phyloP scores from a whole-genome alignment of 2,888 invertebrate species.

The Torymus auratus region DNA sequence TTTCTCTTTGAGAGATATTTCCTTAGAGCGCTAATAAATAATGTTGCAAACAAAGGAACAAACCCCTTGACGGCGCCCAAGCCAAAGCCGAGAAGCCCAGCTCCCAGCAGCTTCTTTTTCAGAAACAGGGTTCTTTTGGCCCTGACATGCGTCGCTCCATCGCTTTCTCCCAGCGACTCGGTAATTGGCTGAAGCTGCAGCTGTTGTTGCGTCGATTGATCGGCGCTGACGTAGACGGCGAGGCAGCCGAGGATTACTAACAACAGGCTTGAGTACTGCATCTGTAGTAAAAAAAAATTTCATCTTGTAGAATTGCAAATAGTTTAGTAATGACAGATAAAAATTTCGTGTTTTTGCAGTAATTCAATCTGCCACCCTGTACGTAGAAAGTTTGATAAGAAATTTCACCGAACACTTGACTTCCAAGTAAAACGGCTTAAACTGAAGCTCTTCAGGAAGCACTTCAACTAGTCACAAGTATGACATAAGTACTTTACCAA shows the following conservation, averaged over 20 bases:
- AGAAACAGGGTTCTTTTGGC: conserved; percentile 71
- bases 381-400: too few relatives aligned
- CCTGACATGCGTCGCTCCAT: conserved; percentile 61
- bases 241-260: conserved; percentile 62
- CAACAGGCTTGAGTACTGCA: conserved; percentile 62
- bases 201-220: conserved; percentile 51
- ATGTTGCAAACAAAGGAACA: conserved; percentile 31
- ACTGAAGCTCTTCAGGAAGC: background rate
- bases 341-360: background rate
- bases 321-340: too few relatives aligned
- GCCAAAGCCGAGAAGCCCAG: conserved; percentile 73
- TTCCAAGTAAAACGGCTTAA: background rate
- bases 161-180: too few relatives aligned
- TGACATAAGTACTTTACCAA: background rate
- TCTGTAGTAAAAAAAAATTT: conserved; percentile 57
- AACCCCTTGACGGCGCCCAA: conserved; percentile 72
- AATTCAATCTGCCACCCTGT: background rate
- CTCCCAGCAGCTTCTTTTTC: conserved; percentile 73
- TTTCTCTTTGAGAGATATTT: too few relatives aligned
- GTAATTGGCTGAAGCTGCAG: conserved; percentile 40
- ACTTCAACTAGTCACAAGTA: background rate
- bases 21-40: too few relatives aligned
- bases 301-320: too few relatives aligned
- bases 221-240: conserved; percentile 60
- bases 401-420: too few relatives aligned